These are phyloP conservation scores for Perithous albicinctus DNA, from an alignment of 2,888 invertebrate genomes.

Conservation along the genomic window DNA sequence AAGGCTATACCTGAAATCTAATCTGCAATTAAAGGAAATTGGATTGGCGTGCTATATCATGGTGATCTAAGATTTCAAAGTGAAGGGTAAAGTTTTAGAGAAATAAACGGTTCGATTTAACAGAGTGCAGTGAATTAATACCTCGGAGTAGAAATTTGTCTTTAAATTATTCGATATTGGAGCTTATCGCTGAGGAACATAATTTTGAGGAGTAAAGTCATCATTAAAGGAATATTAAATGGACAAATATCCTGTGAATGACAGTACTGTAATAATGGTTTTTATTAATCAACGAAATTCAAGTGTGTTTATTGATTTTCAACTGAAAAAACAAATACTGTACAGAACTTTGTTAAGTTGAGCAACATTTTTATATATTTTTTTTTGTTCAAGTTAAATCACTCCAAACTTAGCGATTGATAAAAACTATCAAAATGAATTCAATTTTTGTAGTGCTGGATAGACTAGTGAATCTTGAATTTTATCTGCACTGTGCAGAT, in stretches of 20 bases:
- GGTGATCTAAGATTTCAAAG: background rate
- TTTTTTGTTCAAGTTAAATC: too few relatives aligned
- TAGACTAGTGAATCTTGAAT: too few relatives aligned
- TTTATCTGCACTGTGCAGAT: too few relatives aligned
- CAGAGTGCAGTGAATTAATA: background rate
- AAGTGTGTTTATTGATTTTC: background rate
- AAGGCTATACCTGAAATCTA: conserved; percentile 26
- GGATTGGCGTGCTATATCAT: conserved; percentile 50
- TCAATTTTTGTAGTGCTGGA: too few relatives aligned
- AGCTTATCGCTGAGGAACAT: background rate
- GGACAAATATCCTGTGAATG: too few relatives aligned
- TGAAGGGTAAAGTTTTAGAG: background rate
- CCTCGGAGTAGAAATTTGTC: background rate
- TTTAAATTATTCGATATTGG: background rate
- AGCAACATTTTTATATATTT: background rate
- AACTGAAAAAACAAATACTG: too few relatives aligned
- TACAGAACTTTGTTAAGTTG: too few relatives aligned
- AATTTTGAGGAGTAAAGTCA: background rate
- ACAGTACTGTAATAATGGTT: background rate
- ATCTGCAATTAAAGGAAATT: conserved; percentile 61
- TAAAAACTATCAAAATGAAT: too few relatives aligned
- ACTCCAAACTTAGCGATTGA: too few relatives aligned
- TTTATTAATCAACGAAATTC: background rate
- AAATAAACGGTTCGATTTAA: background rate
- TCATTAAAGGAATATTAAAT: background rate